A percentile compares a stretch with the other conserved stretches of the same genome.
These are phyloP conservation scores for Nothocercus nigrocapillus DNA, from an alignment of 2,113 vertebrate genomes.

Conservation along the genomic window DNA sequence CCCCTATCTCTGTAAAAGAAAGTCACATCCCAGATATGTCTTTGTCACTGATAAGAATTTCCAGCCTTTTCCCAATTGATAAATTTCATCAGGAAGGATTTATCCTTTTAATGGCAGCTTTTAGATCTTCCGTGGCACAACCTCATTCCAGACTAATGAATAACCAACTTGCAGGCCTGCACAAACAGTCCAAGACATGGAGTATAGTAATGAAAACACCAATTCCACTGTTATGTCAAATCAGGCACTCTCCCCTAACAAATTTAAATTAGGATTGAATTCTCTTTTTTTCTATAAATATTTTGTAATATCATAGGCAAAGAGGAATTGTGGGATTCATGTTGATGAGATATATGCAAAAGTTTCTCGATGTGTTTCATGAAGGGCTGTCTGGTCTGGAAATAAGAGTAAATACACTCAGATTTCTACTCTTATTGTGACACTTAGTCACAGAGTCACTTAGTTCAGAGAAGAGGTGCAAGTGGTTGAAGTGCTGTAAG, in stretches of 20 bases:
- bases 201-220: neutral
- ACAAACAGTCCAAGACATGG: neutral
- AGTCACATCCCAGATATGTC: neutral
- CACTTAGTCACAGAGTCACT: neutral
- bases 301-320: neutral
- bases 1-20: neutral
- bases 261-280: neutral
- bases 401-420: neutral
- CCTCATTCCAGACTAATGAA: neutral
- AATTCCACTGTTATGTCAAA: neutral
- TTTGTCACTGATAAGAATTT: neutral
- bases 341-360: neutral
- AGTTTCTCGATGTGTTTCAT: neutral
- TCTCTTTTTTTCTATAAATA: neutral
- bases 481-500: neutral
- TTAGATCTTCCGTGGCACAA: neutral
- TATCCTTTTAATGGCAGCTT: neutral
- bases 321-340: neutral
- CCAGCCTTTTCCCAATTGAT: neutral
- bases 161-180: neutral
- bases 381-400: neutral
- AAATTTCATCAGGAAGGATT: neutral
- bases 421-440: neutral
- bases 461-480: neutral
- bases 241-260: fast-evolving